Conservation (phyloP, 2,113 vertebrate species). For the Corythornis vintsioides region DNA sequence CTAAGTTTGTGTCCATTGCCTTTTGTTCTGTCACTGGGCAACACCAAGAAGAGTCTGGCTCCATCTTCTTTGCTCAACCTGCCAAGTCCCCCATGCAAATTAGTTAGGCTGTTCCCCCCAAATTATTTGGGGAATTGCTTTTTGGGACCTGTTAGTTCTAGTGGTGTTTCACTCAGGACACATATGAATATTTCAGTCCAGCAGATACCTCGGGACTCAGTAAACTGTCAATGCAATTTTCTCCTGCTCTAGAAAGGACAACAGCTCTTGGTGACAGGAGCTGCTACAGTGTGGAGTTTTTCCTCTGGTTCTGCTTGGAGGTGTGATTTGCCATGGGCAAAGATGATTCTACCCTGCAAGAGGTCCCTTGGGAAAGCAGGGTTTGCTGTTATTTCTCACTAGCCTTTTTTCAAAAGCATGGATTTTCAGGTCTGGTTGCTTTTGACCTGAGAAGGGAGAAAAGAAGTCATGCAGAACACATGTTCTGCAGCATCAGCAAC, state of each 20-base stretch:
- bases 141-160: not conserved
- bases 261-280: not conserved
- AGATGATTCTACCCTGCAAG: not conserved
- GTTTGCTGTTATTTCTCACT: not conserved
- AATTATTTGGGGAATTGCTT: not conserved
- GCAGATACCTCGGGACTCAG: not conserved
- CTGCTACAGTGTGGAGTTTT: not conserved
- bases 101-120: not conserved
- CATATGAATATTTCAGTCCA: not conserved
- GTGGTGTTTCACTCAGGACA: not conserved
- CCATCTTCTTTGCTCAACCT: not conserved
- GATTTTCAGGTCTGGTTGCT: not conserved
- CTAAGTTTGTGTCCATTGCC: not conserved
- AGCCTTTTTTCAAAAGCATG: not conserved
- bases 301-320: not conserved
- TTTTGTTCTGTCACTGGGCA: not conserved
- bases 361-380: not conserved
- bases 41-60: not conserved
- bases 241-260: not conserved
- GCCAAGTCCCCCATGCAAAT: not conserved
- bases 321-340: not conserved
- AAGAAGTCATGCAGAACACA: slow-evolving; percentile 11
- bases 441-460: not conserved
- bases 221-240: not conserved
- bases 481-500: slow-evolving; percentile 21